Base-by-base conservation (phyloP, 1,140 invertebrate genomes). In the Heliconius hermathena region DNA sequence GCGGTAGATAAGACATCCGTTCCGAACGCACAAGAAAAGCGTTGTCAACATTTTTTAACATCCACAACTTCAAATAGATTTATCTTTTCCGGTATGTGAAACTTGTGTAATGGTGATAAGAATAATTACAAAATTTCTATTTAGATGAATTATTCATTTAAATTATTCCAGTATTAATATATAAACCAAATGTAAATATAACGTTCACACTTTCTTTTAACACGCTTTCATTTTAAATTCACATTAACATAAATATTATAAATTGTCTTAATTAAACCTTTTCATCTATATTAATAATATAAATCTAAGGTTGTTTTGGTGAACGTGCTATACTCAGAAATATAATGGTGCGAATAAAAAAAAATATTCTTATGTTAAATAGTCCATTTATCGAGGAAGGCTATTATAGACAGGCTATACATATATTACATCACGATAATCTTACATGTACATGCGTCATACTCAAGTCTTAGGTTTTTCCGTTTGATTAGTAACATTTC, bases 1-100 rank as follows among this genome's bases (percentile, higher is more conserved):
- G 36, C 52, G 70, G 79, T 81, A 86, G 85, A 86, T 84, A 86
- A 86, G 81, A 82, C 81, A 73, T 83, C 83, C 81, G 84, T 74
- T 79, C 76, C 20, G 49, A 81, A 60, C 71, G 73, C 79, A 76
- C 73, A 75, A 78, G 74, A 78, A 81, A 78, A 78, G 73, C 74
- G 76, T 76, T 78, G 77, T 76, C 71, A 76, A 76, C 74, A 71
- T 81, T 81, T 81, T 81, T 60, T 81, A 72, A 66, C 41, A 73
- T 52, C 71, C 22, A 75, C 66, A 73, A 81, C 36, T 38, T 78
- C 71, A 81, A 81, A 81, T 81, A 77, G 57, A 71, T 77, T 74
- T 76, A 81, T 73, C 70, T 72, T 78, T 81, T 78, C 80, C 77
- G 74, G 66, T 75, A 76, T 78, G 73, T 52, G 74, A 38, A 78